phyloP scores from a whole-genome alignment of 2,113 vertebrate species.

The Microcebus griseorufus region DNA sequence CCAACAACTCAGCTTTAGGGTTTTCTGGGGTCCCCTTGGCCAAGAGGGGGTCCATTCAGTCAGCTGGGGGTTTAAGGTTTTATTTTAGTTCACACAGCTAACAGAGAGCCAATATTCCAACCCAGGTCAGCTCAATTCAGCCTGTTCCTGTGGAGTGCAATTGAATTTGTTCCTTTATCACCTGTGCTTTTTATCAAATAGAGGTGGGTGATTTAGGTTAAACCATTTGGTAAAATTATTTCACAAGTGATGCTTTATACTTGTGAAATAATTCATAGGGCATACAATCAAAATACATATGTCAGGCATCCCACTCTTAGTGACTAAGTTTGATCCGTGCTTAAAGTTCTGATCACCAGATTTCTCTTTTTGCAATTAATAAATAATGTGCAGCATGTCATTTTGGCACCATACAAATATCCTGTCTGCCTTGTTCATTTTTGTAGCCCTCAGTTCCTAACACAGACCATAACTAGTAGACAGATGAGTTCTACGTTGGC shows the following conservation, averaged over 20 bases:
- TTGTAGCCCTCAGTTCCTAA: neutral
- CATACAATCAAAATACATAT: neutral
- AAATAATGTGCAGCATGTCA: neutral
- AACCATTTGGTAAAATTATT: slow-evolving; percentile 7
- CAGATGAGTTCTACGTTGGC: neutral
- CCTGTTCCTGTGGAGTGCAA: neutral
- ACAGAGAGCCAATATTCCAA: neutral
- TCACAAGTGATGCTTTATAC: neutral
- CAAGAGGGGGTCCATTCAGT: too few species aligned
- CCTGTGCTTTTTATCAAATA: neutral
- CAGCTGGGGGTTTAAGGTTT: too few species aligned
- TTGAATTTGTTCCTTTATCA: neutral
- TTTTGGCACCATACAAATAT: neutral
- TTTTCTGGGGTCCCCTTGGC: too few species aligned
- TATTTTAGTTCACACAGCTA: too few species aligned
- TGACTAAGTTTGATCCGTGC: neutral
- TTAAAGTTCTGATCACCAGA: neutral
- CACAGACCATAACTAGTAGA: neutral
- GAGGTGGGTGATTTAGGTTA: neutral
- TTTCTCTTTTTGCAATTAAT: neutral
- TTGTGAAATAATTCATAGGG: neutral
- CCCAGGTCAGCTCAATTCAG: neutral
- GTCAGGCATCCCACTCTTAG: neutral
- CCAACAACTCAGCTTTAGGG: too few species aligned
- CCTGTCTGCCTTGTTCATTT: neutral